Base-by-base conservation (phyloP, 2,888 invertebrate species). In the Drosophila anceps region DNA sequence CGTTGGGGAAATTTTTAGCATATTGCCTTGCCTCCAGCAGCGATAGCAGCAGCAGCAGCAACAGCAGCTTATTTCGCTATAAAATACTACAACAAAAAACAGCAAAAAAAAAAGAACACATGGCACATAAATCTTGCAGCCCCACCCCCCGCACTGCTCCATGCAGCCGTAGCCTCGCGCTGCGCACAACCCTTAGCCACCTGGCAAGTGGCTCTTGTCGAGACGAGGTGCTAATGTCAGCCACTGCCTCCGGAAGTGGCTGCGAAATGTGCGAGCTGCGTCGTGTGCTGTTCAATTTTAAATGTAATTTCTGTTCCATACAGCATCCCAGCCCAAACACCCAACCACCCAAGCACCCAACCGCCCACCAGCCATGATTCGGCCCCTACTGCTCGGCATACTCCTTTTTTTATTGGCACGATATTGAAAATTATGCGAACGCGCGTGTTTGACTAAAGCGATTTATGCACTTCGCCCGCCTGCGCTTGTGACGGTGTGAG, bases 341-440 rank as follows among this genome's bases (percentile, higher is more conserved):
- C n/a, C 55, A 35, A 33, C 48, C 43, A 27, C 12, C 27, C 29
- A 37, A 39, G 35, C 50, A 20, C 31, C 41, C 55, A 24, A 13
- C n/a, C 10, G 9, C 15, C 15, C 27, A 5, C 31, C n/a, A 27
- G 63, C 62, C 48, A 64, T 64, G 63, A 33, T 64, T 64, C 39
- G 62, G 48, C 24, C 41, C 37, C 63, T 12, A n/a, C 24, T 18
- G 7, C 41, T 24, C 50, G 33, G 57, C 69, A 64, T 53, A 68
- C 62, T 50, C 53, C 57, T 50, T 66, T 76, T 79, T 82, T 88
- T 88, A 88, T 88, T 88, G 88, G 83, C 85, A 66, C 73, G 81
- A 88, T 83, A 84, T 84, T 84, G 88, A 84, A 84, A 84, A 84
- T 84, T 88, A 84, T 88, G 84, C 88, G 81, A 84, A 75, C 69